Evolutionary conservation across 2,888 invertebrate species (phyloP), one percentile per base, ranked within the genome.

Genomic region (Chrysolina americana): DNA sequence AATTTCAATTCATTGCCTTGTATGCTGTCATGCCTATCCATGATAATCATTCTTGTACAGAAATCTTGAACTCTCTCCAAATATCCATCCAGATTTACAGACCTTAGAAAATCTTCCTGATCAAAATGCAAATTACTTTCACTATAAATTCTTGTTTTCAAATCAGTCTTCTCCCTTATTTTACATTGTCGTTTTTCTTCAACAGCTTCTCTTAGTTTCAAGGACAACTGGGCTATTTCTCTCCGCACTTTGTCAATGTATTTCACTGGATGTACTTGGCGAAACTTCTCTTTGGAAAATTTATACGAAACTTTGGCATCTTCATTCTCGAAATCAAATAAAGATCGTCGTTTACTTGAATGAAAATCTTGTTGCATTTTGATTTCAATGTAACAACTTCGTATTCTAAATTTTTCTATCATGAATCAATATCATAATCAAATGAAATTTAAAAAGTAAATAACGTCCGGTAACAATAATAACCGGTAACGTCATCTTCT

Each of bases 151-250:
- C 50, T 73, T 21, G 59, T 73, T 69, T 76, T 65, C 4, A 72
- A 62, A 62, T 70, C 56, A 23, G 6, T 9, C 65, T 59, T 74
- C 48, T 65, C 76, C 44, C 23, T 59, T 65, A 64, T 68, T 41
- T 59, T 63, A 21, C 59, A 68, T 10, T 63, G 59, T 59, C 36
- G n/a, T 19, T 68, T 70, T 50, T 76, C 70, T 44, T 69, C 66
- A 11, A 72, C 65, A 19, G 69, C 56, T 59, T 71, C 50, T 28
- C 23, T 56, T 23, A 70, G 17, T 17, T 70, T 62, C 36, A 68
- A 68, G 19, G 73, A 68, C 76, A 74, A 78, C 28, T 75, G 63
- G 56, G 70, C 69, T 53, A 70, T 71, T 70, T 77, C 77, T 10
- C n/a, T 59, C 56, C 53, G 71, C 8, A 75, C 70, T 48, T 77